These are phyloP conservation scores for Tinea pellionella DNA, from an alignment of 2,888 invertebrate species.

Conservation along the genomic window DNA sequence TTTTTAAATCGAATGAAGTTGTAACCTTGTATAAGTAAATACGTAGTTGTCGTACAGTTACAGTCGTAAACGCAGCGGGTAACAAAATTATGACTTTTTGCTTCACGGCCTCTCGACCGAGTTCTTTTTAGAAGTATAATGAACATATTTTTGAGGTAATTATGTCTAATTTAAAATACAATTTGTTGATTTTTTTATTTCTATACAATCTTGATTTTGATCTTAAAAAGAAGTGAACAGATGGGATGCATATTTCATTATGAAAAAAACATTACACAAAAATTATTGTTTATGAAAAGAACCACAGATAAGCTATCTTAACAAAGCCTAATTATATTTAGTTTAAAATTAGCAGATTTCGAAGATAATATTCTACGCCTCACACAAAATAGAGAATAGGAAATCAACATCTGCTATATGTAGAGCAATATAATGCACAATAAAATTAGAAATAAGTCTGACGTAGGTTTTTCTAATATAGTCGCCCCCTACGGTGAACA, in stretches of 20 bases:
- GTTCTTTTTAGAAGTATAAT: conserved; percentile 10
- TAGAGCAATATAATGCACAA: background rate
- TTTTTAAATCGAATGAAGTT: background rate
- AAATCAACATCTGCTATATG: background rate
- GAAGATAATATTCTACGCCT: too few species aligned
- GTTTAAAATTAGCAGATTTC: too few species aligned
- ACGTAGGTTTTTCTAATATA: conserved; percentile 64
- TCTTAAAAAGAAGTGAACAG: background rate
- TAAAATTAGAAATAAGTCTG: conserved; percentile 24
- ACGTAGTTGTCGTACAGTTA: conserved; percentile 37
- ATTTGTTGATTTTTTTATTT: conserved; percentile 1
- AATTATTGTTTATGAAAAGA: background rate
- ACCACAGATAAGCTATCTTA: background rate
- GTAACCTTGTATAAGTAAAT: background rate
- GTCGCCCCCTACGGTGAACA: conserved; percentile 54
- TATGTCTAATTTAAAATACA: background rate
- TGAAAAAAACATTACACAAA: background rate
- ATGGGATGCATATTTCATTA: background rate
- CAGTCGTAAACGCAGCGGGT: conserved; percentile 52
- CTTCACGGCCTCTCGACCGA: conserved; percentile 7
- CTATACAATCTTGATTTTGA: background rate
- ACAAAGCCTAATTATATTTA: background rate
- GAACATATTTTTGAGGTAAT: conserved; percentile 8
- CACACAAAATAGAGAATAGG: background rate
- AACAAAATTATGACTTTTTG: conserved; percentile 25